Base-by-base conservation (phyloP, 92 coral and sea anemone genomes). In the Parazoanthus darwini region DNA sequence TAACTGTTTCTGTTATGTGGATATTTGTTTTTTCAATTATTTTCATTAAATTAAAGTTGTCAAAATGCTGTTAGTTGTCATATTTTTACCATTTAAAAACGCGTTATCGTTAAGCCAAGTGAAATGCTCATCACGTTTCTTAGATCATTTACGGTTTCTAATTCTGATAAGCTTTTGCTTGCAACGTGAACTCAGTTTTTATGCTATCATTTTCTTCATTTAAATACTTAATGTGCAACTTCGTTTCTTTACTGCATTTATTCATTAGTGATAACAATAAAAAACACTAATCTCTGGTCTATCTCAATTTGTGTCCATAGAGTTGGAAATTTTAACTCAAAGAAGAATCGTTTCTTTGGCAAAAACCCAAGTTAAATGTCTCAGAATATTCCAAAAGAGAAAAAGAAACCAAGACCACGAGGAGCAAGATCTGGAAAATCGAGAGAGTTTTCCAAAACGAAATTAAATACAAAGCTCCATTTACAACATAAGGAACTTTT, bases 351-450 rank as follows among this genome's bases (percentile, higher is more conserved):
- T 71, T 81, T 82, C 86, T 26, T 71, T 18, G 35, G 74, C 54
- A 44, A 72, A 33, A 71, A 46, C n/a, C 74, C 26, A 42, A n/a
- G 25, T 68, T 6, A 84, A 26, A 84, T 84, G 87, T 51, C 65
- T 72, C 63, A 33, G 11, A 26, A 84, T 11, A 84, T 25, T 16
- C 75, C 25, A 25, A 70, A 43, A 15, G 87, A 84, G 39, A 84
- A 46, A 72, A 84, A 72, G 68, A 84, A 84, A 25, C 78, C 6
- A 48, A 44, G 79, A 18, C 68, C 87, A 44, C 67, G 10, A 44
- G 87, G 79, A 33, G 87, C 79, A 29, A 84, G 26, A 72, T 70
- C 87, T 29, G 87, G 87, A 5, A 46, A 46, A 70, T 84, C 87
- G 23, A 48, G 87, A 84, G 87, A 84, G 23, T 84, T 84, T 51